Evolutionary conservation across 2,888 invertebrate species (phyloP), one percentile per base, ranked within the genome.

Genomic region (Platycnemis pennipes): DNA sequence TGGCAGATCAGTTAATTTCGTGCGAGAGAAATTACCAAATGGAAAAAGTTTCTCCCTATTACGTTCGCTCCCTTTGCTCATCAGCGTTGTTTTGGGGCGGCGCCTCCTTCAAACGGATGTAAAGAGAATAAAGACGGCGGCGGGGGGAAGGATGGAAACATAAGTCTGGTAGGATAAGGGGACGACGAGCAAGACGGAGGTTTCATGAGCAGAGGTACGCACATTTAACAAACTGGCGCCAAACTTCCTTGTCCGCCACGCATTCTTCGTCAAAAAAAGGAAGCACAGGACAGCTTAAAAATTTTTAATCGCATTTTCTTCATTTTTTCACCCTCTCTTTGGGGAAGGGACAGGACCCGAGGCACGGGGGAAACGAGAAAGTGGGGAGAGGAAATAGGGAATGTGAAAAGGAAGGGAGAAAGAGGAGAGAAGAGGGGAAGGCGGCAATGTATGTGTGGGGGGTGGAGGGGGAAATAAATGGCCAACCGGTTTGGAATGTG

Each of bases 401-500:
- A 44, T 0, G 22, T 5, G 46, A n/a, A 37, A 8, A 37, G 37
- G 11, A 44, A 19, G 16, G 3, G 86, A 86, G 86, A 44, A 42
- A 86, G n/a, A 45, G 16, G 7, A 37, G 77, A 37, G 77, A n/a
- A 4, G 7, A 13, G 22, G 44, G 26, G 45, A 16, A 37, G 46
- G 45, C 22, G 45, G 45, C 45, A 26, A 44, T n/a, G n/a, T n/a
- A n/a, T n/a, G n/a, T n/a, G 2, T 4, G 26, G 45, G 11, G 31
- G 87, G 44, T 19, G n/a, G 87, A 46, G 46, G 3, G 87, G 46
- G 46, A 45, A 87, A 87, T 46, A 45, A 87, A 87, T 26, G 46
- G 44, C 87, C 87, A 87, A 87, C 87, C 87, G 87, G 87, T 87
- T 87, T 87, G 87, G 46, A 87, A 87, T 87, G 45, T n/a, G 87